Conservation (phyloP, 2,888 invertebrate genomes). For the Dione juno region DNA sequence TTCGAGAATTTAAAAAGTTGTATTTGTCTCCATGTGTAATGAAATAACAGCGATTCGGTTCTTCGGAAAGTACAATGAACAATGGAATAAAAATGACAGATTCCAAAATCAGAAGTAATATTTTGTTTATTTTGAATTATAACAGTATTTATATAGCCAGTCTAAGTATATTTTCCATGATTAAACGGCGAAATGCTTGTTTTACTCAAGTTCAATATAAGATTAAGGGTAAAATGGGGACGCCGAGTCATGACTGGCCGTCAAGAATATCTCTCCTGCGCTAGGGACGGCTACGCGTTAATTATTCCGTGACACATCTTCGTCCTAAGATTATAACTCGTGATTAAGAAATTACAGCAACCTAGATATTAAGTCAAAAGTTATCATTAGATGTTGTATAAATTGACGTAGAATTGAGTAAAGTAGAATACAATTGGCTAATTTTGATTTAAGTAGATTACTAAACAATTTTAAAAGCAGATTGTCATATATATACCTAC, state of each 20-base stretch:
- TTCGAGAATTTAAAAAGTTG: too few relatives aligned
- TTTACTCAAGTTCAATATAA: conserved; percentile 38
- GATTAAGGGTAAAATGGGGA: conserved; percentile 40
- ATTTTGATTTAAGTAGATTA: background rate
- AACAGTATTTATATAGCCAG: too few relatives aligned
- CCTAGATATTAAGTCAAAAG: background rate
- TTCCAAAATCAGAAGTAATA: too few relatives aligned
- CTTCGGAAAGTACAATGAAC: too few relatives aligned
- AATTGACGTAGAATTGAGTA: too few relatives aligned
- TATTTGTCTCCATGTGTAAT: too few relatives aligned
- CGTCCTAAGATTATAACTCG: conserved; percentile 1
- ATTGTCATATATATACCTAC: too few relatives aligned
- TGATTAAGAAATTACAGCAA: conserved; percentile 5
- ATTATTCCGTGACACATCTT: conserved; percentile 33
- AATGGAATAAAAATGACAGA: too few relatives aligned
- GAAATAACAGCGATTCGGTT: too few relatives aligned
- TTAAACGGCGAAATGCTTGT: conserved; percentile 31
- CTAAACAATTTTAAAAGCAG: background rate
- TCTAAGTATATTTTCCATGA: conserved; percentile 30
- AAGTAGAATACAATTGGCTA: background rate
- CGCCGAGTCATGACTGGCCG: conserved; percentile 35
- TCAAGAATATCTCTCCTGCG: conserved; percentile 32
- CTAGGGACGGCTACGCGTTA: conserved; percentile 30
- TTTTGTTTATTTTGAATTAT: too few relatives aligned
- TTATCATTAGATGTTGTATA: too few relatives aligned